phyloP scores from a whole-genome alignment of 1,140 invertebrate genomes.

The Triops cancriformis region DNA sequence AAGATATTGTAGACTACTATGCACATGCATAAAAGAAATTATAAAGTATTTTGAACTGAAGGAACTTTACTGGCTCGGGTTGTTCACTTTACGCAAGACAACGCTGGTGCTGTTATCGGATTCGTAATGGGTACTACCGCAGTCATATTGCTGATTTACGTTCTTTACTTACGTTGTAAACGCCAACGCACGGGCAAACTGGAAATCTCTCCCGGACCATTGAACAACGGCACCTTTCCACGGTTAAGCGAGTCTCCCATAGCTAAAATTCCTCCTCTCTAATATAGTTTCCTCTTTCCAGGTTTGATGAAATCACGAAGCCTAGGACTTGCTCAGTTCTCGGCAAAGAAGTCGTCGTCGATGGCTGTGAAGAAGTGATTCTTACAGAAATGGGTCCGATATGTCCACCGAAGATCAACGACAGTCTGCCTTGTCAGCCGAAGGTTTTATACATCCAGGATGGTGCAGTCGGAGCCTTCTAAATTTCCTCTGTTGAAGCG shows the following conservation, averaged over 20 bases:
- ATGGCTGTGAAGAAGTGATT: background rate
- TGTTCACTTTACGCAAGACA: background rate
- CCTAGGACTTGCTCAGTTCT: background rate
- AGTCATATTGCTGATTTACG: background rate
- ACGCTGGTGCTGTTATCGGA: background rate
- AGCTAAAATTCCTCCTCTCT: background rate
- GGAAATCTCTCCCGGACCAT: background rate
- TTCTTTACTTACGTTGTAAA: background rate
- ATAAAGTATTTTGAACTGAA: background rate
- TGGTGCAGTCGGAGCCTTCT: background rate
- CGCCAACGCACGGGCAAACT: background rate
- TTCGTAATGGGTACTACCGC: background rate
- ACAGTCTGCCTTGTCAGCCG: background rate
- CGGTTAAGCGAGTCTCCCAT: background rate
- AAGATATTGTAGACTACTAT: no score
- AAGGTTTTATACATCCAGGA: background rate
- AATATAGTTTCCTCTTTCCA: background rate
- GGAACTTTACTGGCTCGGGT: background rate
- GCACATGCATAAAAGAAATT: no score
- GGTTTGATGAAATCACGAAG: background rate
- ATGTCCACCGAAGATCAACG: background rate
- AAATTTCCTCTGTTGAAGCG: no score
- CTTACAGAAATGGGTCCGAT: background rate
- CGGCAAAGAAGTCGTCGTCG: background rate
- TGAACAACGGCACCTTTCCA: background rate